phyloP scores from a whole-genome alignment of 2,888 invertebrate species.

The Nymphalis urticae region DNA sequence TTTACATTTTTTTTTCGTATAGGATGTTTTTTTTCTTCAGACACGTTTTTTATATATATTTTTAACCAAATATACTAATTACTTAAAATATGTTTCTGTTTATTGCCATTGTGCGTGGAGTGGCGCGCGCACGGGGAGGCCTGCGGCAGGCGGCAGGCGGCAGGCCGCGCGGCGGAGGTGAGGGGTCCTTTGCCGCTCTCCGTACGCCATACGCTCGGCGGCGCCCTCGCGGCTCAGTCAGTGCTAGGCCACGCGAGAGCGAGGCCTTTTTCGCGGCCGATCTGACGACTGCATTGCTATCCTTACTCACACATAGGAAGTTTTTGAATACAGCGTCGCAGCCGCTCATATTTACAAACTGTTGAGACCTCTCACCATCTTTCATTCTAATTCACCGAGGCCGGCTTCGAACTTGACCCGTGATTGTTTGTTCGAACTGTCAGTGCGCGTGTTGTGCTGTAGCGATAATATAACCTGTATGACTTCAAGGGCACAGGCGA shows the following conservation, averaged over 20 bases:
- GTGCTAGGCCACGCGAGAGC: constrained; percentile 60
- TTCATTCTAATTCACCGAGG: constrained; percentile 52
- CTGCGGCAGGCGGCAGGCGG: constrained; percentile 53
- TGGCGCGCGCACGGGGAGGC: constrained; percentile 73
- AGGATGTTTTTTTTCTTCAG: background rate
- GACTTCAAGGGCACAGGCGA: constrained; percentile 75
- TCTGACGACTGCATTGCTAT: constrained; percentile 57
- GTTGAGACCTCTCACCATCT: constrained; percentile 47
- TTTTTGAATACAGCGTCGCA: constrained; percentile 48
- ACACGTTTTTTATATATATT: background rate
- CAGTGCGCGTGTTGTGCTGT: constrained; percentile 80
- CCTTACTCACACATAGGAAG: constrained; percentile 60
- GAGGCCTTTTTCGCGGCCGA: constrained; percentile 52
- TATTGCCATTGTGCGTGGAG: constrained; percentile 47
- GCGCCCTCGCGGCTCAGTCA: constrained; percentile 73
- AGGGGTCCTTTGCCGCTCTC: constrained; percentile 59
- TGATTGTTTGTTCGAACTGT: constrained; percentile 77
- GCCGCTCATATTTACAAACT: constrained; percentile 51
- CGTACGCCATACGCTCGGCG: constrained; percentile 49
- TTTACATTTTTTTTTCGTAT: background rate
- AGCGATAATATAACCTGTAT: constrained; percentile 81
- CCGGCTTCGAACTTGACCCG: constrained; percentile 72
- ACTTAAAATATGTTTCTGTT: constrained; percentile 36
- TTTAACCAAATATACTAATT: constrained; percentile 23
- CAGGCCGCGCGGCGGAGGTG: constrained; percentile 52